Evolutionary conservation across 2,113 vertebrate species (phyloP).

Genomic region (Grammatotria lemairii): DNA sequence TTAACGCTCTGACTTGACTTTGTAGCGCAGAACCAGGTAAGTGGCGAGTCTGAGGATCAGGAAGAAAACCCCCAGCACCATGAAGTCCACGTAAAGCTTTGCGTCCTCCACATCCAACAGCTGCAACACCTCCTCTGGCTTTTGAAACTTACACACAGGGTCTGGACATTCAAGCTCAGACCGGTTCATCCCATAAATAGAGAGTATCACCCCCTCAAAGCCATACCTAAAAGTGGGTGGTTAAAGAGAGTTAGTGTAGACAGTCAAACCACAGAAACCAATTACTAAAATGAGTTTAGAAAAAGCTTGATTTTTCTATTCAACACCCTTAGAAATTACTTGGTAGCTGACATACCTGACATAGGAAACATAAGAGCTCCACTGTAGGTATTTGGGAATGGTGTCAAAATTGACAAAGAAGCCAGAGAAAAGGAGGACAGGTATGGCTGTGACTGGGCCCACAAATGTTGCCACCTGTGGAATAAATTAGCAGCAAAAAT

Average conservation of each 20-base stretch:
- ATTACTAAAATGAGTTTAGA: neutral
- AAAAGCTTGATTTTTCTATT: neutral
- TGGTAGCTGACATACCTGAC: slow-evolving; percentile 78
- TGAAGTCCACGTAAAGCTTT: slow-evolving; percentile 95
- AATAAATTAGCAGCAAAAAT: neutral
- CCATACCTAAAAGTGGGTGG: slow-evolving; percentile 77
- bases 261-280: neutral
- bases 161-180: slow-evolving; percentile 83
- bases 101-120: slow-evolving; percentile 90
- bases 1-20: slow-evolving; percentile 94
- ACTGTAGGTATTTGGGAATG: slow-evolving; percentile 95
- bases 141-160: slow-evolving; percentile 82
- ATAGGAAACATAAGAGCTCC: slow-evolving; percentile 97
- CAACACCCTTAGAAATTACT: neutral
- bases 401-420: slow-evolving; percentile 99
- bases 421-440: slow-evolving; percentile 94
- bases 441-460: slow-evolving; percentile 92
- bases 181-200: slow-evolving; percentile 95
- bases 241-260: neutral
- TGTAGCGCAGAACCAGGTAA: slow-evolving; percentile 92
- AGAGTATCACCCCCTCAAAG: slow-evolving; percentile 94
- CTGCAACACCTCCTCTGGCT: slow-evolving; percentile 86
- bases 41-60: slow-evolving; percentile 85
- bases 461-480: slow-evolving; percentile 92
- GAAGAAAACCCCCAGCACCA: slow-evolving; percentile 93